Conservation (phyloP, 1,140 invertebrate species). For the Platyscapa corneri region DNA sequence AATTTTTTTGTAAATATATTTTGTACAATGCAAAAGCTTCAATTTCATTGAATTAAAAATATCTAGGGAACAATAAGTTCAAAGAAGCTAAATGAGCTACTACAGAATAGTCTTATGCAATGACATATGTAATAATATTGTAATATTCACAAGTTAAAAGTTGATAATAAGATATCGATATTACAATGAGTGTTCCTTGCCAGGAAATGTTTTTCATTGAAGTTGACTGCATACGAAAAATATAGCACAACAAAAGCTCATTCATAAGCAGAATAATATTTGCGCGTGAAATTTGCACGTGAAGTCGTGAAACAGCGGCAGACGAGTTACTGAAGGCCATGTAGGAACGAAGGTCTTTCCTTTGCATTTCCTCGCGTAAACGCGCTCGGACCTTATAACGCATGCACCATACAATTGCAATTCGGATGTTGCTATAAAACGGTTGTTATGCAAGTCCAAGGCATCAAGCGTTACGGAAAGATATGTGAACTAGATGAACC, state of each 20-base stretch:
- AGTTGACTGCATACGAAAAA: neutral
- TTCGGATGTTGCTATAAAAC: slow-evolving; percentile 21
- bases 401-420: neutral
- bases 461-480: neutral
- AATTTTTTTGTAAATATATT: too few species aligned
- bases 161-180: neutral
- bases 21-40: too few species aligned
- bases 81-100: neutral
- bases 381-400: neutral
- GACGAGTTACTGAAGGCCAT: neutral
- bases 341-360: neutral
- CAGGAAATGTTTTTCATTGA: too few species aligned
- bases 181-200: neutral
- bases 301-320: neutral
- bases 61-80: too few species aligned
- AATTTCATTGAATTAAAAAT: too few species aligned
- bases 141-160: neutral
- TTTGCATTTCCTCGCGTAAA: neutral
- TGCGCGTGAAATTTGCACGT: slow-evolving; percentile 7
- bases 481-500: neutral
- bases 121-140: neutral
- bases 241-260: neutral
- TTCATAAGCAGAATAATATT: slow-evolving; percentile 9
- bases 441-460: slow-evolving; percentile 20
- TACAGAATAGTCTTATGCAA: neutral